Percentiles rank a stretch among this genome's conserved stretches.
Conservation (phyloP, 92 coral and sea anemone genomes). For the Zoanthus gigantus region DNA sequence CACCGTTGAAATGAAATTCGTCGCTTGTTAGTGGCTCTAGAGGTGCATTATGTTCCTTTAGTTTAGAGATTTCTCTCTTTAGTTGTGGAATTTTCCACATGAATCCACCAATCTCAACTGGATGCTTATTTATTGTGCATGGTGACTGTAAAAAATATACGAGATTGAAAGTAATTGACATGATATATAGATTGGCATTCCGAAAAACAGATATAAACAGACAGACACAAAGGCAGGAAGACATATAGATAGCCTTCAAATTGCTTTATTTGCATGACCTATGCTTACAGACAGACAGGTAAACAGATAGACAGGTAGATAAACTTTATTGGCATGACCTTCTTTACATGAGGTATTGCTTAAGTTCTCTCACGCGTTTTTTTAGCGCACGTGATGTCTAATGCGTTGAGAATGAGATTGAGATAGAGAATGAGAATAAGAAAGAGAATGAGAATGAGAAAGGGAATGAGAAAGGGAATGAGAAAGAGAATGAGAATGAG, state of each 20-base stretch:
- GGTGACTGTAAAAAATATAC: slow-evolving; percentile 3
- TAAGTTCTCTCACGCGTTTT: too few species aligned
- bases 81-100: not conserved
- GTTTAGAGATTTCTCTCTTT: not conserved
- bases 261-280: too few species aligned
- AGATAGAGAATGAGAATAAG: too few species aligned
- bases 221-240: not conserved
- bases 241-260: not conserved
- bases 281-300: not conserved
- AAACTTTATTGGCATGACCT: not conserved
- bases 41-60: not conserved
- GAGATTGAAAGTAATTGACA: not conserved
- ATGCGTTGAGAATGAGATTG: too few species aligned
- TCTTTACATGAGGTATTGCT: too few species aligned
- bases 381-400: too few species aligned
- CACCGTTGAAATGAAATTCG: not conserved
- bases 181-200: not conserved
- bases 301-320: not conserved
- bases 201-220: not conserved
- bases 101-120: not conserved
- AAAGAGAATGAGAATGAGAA: too few species aligned
- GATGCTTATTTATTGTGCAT: not conserved
- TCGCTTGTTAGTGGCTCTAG: slow-evolving; percentile 33
- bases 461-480: too few species aligned
- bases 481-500: not conserved